phyloP scores from a whole-genome alignment of 1,140 invertebrate genomes.

The Mycetomoellerius zeteki region DNA sequence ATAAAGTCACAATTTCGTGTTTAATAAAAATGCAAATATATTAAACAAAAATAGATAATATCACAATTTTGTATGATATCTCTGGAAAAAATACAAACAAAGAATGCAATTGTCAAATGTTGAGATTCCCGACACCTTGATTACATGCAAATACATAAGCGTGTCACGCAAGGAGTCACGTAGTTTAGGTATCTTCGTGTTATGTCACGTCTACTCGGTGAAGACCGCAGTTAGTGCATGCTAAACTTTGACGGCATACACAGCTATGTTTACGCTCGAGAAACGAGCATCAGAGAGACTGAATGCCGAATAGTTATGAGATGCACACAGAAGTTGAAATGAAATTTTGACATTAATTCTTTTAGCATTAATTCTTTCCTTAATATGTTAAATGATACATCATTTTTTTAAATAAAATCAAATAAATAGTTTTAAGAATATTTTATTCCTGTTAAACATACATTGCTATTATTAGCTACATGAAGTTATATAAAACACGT shows the following conservation, averaged over 20 bases:
- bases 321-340: slow-evolving; percentile 14
- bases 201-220: slow-evolving; percentile 56
- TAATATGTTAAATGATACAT: not conserved
- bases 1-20: not conserved
- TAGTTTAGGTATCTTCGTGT: slow-evolving; percentile 59
- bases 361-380: slow-evolving; percentile 7
- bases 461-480: not conserved
- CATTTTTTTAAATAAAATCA: not conserved
- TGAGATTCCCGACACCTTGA: slow-evolving; percentile 18
- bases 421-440: not conserved
- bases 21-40: slow-evolving; percentile 17
- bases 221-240: slow-evolving; percentile 62
- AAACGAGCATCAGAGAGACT: slow-evolving; percentile 56
- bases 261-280: slow-evolving; percentile 57
- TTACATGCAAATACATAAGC: slow-evolving; percentile 56
- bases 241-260: slow-evolving; percentile 58
- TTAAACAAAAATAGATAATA: not conserved
- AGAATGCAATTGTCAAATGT: slow-evolving; percentile 11
- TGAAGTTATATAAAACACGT: not conserved
- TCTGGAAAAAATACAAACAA: not conserved
- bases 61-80: not conserved
- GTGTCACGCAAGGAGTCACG: slow-evolving; percentile 45
- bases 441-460: not conserved
- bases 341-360: slow-evolving; percentile 50
- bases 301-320: slow-evolving; percentile 49